Evolutionary conservation across 2,797 vertebrate genomes (phyloP).

Genomic region (Otolemur crassicaudatus): DNA sequence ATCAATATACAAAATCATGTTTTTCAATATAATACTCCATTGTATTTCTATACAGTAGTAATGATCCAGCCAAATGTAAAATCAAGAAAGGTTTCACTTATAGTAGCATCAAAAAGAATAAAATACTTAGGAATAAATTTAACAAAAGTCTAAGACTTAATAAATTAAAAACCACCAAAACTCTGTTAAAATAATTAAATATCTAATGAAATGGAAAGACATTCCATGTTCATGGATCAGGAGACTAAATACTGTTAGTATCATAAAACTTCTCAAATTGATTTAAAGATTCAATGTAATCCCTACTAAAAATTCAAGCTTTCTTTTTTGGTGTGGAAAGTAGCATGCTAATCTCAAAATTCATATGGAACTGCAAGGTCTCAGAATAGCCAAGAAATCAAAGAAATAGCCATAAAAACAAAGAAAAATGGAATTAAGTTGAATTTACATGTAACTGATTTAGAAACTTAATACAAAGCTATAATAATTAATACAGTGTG

Average conservation of each 20-base stretch:
- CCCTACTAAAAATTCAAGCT: neutral
- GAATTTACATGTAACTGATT: neutral
- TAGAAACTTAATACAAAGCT: neutral
- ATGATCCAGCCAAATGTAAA: neutral
- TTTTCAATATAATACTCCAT: neutral
- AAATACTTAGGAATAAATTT: neutral
- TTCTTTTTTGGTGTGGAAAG: neutral
- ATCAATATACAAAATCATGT: neutral
- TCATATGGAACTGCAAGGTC: neutral
- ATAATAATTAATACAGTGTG: neutral
- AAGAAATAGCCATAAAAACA: neutral
- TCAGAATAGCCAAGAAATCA: neutral
- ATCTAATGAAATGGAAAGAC: neutral
- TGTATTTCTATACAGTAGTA: neutral
- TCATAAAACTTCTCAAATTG: neutral
- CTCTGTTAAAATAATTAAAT: neutral
- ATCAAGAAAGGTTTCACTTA: constrained; percentile 19
- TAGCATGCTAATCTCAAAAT: neutral
- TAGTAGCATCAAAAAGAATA: neutral
- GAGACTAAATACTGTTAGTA: neutral
- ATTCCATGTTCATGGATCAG: neutral
- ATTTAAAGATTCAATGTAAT: neutral
- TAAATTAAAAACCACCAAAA: neutral
- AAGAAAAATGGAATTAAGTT: neutral
- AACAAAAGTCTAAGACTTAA: neutral